These are phyloP conservation scores for Melanostigma gelatinosum DNA, from an alignment of 2,113 vertebrate species.

Conservation along the genomic window DNA sequence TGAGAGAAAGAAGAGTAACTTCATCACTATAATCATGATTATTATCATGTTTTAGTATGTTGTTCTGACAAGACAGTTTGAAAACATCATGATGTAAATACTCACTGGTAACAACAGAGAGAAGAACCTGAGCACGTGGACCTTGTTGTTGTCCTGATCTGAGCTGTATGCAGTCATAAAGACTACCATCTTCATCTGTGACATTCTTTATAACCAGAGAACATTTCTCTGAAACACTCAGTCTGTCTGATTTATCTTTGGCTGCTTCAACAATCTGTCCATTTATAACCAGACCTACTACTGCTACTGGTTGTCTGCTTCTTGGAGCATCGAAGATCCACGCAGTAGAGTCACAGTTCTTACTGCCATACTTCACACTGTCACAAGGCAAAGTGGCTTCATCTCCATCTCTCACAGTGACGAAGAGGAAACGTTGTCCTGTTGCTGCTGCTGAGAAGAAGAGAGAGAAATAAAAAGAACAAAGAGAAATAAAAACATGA, in stretches of 20 bases:
- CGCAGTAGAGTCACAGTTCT: not conserved
- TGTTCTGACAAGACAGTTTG: too few relatives aligned
- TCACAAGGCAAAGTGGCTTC: constrained; percentile 1
- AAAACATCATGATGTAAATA: not conserved
- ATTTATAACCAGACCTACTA: not conserved
- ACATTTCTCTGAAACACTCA: constrained; percentile 34
- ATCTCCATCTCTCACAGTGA: not conserved
- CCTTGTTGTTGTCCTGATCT: too few relatives aligned
- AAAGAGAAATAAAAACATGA: not conserved
- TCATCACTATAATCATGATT: not conserved
- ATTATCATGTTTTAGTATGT: too few relatives aligned
- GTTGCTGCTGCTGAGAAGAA: not conserved
- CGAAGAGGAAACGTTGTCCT: accelerated
- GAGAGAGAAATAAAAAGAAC: not conserved
- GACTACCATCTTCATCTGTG: constrained; percentile 16
- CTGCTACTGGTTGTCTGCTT: too few relatives aligned
- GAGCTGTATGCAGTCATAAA: not conserved
- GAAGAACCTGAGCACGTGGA: not conserved
- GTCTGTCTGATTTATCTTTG: not conserved
- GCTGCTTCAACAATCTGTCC: accelerated
- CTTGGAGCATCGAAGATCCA: too few relatives aligned
- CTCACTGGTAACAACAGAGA: not conserved
- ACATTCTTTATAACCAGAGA: constrained; percentile 48
- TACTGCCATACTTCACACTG: too few relatives aligned
- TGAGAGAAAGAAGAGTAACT: not conserved